Evolutionary conservation across 37 sponge, comb jelly and placozoan species (phyloP), one percentile per base, ranked within the genome.

Genomic region (Bolinopsis microptera): DNA sequence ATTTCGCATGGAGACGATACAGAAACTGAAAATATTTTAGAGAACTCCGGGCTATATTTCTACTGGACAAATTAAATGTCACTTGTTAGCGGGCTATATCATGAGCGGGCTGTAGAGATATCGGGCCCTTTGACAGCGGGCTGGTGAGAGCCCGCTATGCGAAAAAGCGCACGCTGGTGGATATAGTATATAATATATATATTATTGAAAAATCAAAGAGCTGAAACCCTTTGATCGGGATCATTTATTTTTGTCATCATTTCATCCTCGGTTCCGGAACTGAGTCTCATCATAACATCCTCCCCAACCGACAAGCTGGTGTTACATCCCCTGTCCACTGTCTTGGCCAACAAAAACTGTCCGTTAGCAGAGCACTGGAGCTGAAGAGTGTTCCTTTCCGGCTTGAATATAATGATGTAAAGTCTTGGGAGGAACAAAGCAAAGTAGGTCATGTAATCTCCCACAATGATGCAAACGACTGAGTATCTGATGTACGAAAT

Each of bases 361-460:
- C 90, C 90, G n/a, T 39, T 86, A 3, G 33, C 80, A 0, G 90
- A 33, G 61, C 90, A 86, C 61, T 86, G 90, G 3, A 86, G 36
- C 90, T 86, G 90, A 0, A 86, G 61, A 23, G 90, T 86, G 90
- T 86, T 86, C 30, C 90, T 24, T 3, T 86, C 90, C 61, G 90
- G 90, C 31, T 86, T 86, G 61, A 86, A 86, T 13, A 86, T 35
- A 38, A 86, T 86, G 16, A 86, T 86, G 30, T 86, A 86, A 9
- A 86, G 90, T 8, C 90, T 24, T 2, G 90, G 90, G 41, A 86
- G 41, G 48, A 86, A 86, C 36, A 86, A 38, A 24, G 90, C 90
- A 41, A 86, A 39, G 61, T 86, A 86, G 61, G 90, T 86, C 90
- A 86, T 86, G 61, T 28, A 86, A 27, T 86, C 90, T 18, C 90